These are phyloP conservation scores for Colletes collaris DNA, from an alignment of 2,888 invertebrate species.

Conservation along the genomic window DNA sequence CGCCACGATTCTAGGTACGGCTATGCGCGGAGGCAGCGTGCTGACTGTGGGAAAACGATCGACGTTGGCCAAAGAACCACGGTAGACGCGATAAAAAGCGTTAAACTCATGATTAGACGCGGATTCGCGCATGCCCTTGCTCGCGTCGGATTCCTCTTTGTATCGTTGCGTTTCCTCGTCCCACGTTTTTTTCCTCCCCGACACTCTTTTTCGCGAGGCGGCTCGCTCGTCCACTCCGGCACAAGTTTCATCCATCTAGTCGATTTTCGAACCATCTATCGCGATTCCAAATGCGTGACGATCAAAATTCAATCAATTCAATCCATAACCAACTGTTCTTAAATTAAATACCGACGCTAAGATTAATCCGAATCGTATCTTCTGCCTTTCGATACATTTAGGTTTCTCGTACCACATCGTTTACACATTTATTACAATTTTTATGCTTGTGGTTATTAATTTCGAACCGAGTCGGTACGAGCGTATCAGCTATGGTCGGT, in stretches of 20 bases:
- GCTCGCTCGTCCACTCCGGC: constrained; percentile 45
- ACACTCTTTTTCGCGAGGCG: constrained; percentile 30
- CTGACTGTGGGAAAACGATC: constrained; percentile 82
- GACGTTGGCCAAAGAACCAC: constrained; percentile 70
- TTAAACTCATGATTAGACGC: constrained; percentile 82
- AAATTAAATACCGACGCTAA: too few relatives aligned
- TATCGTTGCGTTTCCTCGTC: constrained; percentile 48
- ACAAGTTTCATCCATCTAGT: constrained; percentile 56
- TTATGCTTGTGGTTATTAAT: too few relatives aligned
- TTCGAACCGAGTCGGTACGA: too few relatives aligned
- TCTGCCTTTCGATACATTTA: too few relatives aligned
- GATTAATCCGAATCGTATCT: too few relatives aligned
- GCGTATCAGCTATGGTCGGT: too few relatives aligned
- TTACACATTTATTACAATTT: too few relatives aligned
- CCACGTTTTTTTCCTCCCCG: constrained; percentile 19
- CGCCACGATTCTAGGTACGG: constrained; percentile 55
- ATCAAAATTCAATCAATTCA: not conserved
- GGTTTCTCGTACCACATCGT: too few relatives aligned
- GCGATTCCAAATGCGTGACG: constrained; percentile 43
- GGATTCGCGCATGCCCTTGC: constrained; percentile 80
- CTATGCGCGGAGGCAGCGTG: constrained; percentile 39
- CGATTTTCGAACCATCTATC: constrained; percentile 30
- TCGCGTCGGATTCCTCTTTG: constrained; percentile 60
- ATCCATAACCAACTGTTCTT: too few relatives aligned
- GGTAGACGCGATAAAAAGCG: constrained; percentile 80